Evolutionary conservation across 2,797 vertebrate genomes (phyloP).

Genomic region (Eulemur mongoz): DNA sequence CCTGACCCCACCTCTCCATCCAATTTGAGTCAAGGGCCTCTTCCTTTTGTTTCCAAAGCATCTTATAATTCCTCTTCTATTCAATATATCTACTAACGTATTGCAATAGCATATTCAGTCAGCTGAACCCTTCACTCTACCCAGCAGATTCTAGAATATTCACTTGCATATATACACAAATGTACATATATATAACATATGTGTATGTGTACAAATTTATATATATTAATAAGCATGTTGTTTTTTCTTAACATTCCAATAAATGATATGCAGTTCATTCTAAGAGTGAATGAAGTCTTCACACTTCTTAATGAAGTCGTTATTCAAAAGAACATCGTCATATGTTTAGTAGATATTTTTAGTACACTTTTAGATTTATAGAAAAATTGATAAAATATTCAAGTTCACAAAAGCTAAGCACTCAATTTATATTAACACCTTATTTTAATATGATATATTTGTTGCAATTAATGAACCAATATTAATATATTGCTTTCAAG

Average conservation of each 20-base stretch:
- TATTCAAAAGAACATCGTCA: background rate
- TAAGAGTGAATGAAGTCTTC: background rate
- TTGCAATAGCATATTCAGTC: background rate
- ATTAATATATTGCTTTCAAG: background rate
- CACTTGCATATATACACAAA: background rate
- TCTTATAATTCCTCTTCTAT: background rate
- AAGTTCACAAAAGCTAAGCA: background rate
- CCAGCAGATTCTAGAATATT: background rate
- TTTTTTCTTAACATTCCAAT: background rate
- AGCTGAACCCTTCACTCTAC: background rate
- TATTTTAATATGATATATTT: background rate
- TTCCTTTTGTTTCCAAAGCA: background rate
- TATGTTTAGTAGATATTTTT: background rate
- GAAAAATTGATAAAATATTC: background rate
- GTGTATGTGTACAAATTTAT: background rate
- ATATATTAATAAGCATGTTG: no score
- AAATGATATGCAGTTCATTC: background rate
- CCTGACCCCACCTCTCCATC: background rate
- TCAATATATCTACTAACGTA: background rate
- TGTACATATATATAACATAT: background rate
- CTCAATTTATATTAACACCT: background rate
- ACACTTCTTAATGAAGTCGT: background rate
- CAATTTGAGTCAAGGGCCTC: background rate
- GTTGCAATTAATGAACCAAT: background rate
- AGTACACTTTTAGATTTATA: background rate